phyloP scores from a whole-genome alignment of 2,888 invertebrate species.

The Penaeus monodon region DNA sequence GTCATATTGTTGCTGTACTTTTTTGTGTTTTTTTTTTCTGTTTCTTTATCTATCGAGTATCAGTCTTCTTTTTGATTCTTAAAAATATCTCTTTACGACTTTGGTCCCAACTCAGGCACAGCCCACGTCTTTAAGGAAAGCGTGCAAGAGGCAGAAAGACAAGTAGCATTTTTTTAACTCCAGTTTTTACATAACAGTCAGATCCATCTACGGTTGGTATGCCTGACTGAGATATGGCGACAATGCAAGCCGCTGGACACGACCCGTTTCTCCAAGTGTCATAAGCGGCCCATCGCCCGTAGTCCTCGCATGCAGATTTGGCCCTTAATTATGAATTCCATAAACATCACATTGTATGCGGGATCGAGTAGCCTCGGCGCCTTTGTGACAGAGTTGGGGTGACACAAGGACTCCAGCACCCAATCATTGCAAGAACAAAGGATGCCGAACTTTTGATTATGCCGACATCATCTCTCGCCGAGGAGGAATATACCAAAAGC shows the following conservation, averaged over 20 bases:
- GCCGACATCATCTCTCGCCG: conserved; percentile 18
- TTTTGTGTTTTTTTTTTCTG: too few relatives aligned
- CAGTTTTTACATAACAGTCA: too few relatives aligned
- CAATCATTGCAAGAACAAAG: conserved; percentile 40
- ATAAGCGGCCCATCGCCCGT: conserved; percentile 19
- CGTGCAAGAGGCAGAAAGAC: too few relatives aligned
- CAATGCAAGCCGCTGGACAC: conserved; percentile 20
- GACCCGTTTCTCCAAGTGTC: conserved; percentile 1
- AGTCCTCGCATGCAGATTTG: conserved; percentile 36
- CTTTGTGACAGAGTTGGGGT: conserved; percentile 37
- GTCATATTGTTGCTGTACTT: too few relatives aligned
- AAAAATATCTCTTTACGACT: too few relatives aligned
- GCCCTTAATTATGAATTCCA: conserved; percentile 45
- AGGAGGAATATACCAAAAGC: conserved; percentile 4
- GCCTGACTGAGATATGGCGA: conserved; percentile 34
- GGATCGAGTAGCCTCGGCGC: conserved; percentile 27
- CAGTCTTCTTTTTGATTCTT: too few relatives aligned
- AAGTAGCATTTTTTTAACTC: too few relatives aligned
- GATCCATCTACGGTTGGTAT: conserved; percentile 21
- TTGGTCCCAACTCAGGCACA: too few relatives aligned
- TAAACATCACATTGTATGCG: conserved; percentile 15
- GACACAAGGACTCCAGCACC: conserved; percentile 22
- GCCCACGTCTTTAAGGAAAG: too few relatives aligned
- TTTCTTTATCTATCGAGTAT: too few relatives aligned
- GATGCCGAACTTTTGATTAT: conserved; percentile 32